phyloP scores from a whole-genome alignment of 2,888 invertebrate genomes.

The Laspeyria flexula region DNA sequence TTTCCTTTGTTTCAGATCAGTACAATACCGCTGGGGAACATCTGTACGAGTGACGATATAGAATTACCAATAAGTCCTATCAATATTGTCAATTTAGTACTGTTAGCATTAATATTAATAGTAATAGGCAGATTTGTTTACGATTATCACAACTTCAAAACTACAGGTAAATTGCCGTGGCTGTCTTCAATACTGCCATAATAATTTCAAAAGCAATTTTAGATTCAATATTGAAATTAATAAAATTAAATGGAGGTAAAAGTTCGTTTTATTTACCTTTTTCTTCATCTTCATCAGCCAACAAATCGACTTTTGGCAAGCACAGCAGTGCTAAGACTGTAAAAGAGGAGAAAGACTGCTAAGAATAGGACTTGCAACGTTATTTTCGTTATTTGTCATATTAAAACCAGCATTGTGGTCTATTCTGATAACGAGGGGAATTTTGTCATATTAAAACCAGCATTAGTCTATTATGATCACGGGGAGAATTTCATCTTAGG shows the following conservation, averaged over 20 bases:
- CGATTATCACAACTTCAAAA: conserved; percentile 93
- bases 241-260: neutral
- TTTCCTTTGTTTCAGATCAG: conserved; percentile 85
- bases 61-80: conserved; percentile 87
- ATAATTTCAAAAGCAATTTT: neutral
- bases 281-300: too few species aligned
- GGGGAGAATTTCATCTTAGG: too few species aligned
- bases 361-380: too few species aligned
- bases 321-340: too few species aligned
- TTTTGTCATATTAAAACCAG: too few species aligned
- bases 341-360: too few species aligned
- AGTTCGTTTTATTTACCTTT: too few species aligned
- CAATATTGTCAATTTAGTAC: conserved; percentile 90
- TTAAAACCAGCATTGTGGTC: too few species aligned
- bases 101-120: conserved; percentile 89
- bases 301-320: too few species aligned
- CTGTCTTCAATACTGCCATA: conserved; percentile 91
- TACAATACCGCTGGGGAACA: conserved; percentile 88
- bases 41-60: conserved; percentile 85
- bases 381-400: too few species aligned
- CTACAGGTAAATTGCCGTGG: conserved; percentile 93
- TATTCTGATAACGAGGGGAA: too few species aligned
- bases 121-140: conserved; percentile 91
- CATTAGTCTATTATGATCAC: too few species aligned
- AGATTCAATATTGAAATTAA: neutral